phyloP scores from a whole-genome alignment of 1,140 invertebrate species.

The Euschistus heros region DNA sequence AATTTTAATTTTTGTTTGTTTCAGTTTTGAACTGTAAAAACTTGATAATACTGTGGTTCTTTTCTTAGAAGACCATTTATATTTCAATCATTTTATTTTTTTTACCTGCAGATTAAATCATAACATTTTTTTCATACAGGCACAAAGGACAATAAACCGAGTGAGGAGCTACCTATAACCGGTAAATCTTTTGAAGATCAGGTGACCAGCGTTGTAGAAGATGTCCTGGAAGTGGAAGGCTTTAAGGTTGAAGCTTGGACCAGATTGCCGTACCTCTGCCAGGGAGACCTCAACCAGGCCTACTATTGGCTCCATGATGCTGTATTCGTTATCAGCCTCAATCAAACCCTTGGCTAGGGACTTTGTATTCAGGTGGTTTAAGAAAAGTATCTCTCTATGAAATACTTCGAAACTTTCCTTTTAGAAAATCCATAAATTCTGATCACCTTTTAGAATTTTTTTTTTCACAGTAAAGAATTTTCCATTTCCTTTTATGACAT shows the following conservation, averaged over 20 bases:
- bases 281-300: slow-evolving; percentile 82
- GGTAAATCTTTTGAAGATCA: slow-evolving; percentile 70
- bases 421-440: too few species aligned
- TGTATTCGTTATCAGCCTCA: slow-evolving; percentile 48
- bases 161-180: slow-evolving; percentile 53
- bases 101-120: neutral
- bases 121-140: slow-evolving; percentile 38
- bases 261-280: slow-evolving; percentile 82
- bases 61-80: neutral
- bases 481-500: too few species aligned
- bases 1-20: slow-evolving; percentile 1
- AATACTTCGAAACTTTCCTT: too few species aligned
- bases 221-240: slow-evolving; percentile 57
- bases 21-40: neutral
- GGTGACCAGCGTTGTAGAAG: slow-evolving; percentile 51
- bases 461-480: too few species aligned
- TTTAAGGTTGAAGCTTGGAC: slow-evolving; percentile 68
- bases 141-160: slow-evolving; percentile 54
- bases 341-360: neutral
- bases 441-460: too few species aligned
- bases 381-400: too few species aligned
- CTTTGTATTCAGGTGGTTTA: too few species aligned
- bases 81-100: neutral
- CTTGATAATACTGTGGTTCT: neutral
- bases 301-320: slow-evolving; percentile 86